These are phyloP conservation scores for Maconellicoccus hirsutus DNA, from an alignment of 1,140 invertebrate genomes.

Conservation along the genomic window DNA sequence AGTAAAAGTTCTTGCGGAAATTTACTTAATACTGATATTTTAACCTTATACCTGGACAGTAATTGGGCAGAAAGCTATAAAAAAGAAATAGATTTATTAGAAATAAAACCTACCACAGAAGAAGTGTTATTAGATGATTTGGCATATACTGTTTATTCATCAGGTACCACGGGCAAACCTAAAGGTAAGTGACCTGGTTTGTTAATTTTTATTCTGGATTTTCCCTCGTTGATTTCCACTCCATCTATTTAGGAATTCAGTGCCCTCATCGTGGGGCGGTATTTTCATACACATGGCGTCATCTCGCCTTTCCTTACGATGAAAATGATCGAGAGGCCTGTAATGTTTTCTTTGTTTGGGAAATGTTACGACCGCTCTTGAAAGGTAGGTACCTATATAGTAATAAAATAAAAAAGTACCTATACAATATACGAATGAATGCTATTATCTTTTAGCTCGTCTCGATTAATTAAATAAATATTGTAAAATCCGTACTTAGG, in stretches of 20 bases:
- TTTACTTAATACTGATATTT: not conserved
- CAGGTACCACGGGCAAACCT: slow-evolving; percentile 44
- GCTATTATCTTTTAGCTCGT: not conserved
- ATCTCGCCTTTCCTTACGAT: slow-evolving; percentile 31
- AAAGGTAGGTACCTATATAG: slow-evolving; percentile 30
- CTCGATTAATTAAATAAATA: too few relatives aligned
- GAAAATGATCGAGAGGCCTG: slow-evolving; percentile 31
- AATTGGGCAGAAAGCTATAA: slow-evolving; percentile 26
- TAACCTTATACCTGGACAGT: slow-evolving; percentile 27
- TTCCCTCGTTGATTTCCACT: not conserved
- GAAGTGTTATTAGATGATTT: slow-evolving; percentile 33
- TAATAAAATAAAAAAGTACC: not conserved
- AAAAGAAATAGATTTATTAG: slow-evolving; percentile 4
- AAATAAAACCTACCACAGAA: not conserved
- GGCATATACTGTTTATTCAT: slow-evolving; percentile 41
- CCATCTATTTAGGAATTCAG: slow-evolving; percentile 28
- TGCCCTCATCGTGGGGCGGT: slow-evolving; percentile 32
- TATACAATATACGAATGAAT: not conserved
- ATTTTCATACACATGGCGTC: slow-evolving; percentile 31
- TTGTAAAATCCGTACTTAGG: too few relatives aligned
- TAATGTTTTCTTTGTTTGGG: slow-evolving; percentile 33
- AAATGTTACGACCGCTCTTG: slow-evolving; percentile 31
- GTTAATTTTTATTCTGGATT: too few relatives aligned
- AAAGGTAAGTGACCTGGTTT: slow-evolving; percentile 36
- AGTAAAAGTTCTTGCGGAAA: slow-evolving; percentile 28